Conservation (phyloP, 1,140 invertebrate genomes). For the Drosophila asahinai region DNA sequence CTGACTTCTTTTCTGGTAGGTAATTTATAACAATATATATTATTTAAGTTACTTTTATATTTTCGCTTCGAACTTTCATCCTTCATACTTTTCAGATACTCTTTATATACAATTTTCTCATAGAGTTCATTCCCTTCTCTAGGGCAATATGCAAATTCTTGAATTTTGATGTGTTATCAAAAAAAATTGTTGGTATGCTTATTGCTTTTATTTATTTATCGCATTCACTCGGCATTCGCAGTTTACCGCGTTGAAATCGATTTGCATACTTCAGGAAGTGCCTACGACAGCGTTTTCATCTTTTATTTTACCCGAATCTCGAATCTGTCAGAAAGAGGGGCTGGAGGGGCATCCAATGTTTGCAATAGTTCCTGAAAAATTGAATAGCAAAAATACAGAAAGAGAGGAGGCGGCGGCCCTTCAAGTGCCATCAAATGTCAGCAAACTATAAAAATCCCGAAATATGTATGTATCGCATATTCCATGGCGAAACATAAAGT, state of each 20-base stretch:
- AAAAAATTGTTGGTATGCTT: constrained; percentile 33
- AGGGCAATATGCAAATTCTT: constrained; percentile 57
- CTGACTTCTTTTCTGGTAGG: too few species aligned
- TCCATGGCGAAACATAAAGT: constrained; percentile 45
- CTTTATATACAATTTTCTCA: not conserved
- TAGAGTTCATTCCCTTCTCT: not conserved
- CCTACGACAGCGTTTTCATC: constrained; percentile 69
- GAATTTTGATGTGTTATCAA: constrained; percentile 66
- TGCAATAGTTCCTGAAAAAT: constrained; percentile 47
- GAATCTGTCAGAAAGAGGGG: constrained; percentile 7
- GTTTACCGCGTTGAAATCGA: constrained; percentile 67
- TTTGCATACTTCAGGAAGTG: constrained; percentile 77
- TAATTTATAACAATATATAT: too few species aligned
- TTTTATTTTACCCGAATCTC: constrained; percentile 25
- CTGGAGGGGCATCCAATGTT: constrained; percentile 39
- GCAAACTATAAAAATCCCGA: constrained; percentile 69
- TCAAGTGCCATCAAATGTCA: constrained; percentile 75
- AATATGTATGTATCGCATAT: constrained; percentile 36
- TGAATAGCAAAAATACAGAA: constrained; percentile 13
- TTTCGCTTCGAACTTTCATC: not conserved
- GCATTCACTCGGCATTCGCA: constrained; percentile 60
- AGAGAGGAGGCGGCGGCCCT: constrained; percentile 31
- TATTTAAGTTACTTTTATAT: too few species aligned
- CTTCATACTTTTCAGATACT: not conserved
- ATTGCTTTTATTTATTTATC: constrained; percentile 50